Evolutionary conservation across 2,888 invertebrate species (phyloP), one percentile per base, ranked within the genome.

Genomic region (Amblyteles armatorius): DNA sequence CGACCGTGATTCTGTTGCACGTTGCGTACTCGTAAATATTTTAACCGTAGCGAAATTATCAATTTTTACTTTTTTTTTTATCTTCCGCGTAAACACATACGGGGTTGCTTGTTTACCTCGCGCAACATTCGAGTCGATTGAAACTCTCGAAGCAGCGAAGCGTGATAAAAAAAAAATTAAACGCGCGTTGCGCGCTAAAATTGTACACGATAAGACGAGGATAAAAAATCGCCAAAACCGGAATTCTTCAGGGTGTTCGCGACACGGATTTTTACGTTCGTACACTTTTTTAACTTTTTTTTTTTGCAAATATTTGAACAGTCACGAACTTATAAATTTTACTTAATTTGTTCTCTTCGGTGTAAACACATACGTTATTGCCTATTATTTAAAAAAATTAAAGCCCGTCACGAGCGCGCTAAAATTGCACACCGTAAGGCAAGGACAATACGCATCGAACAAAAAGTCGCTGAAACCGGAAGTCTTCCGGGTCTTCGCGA

Each of bases 91-190:
- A 4, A 22, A 19, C 94, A 96, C 1, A 97, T 92, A n/a, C 96
- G 94, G 77, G 96, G 95, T 86, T 96, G 36, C 36, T 36, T 96
- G 36, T 97, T 95, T 91, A 97, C 96, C 9, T 19, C 22, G 55
- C 22, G 19, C 22, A 55, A 55, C 9, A 55, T 22, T 55, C 55
- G 55, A 3, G 3, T 55, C 22, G 11, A 9, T 9, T 19, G 7
- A 55, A 55, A 22, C 3, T 22, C 11, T 1, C 19, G 9, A 1
- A 9, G 9, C 22, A 0, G 9, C 1, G 7, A 7, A 55, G 2
- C 19, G 55, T 55, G 9, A 55, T 22, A 0, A 6, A 52, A 19
- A 52, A 19, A 52, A 57, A 65, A 77, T 48, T 11, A 67, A 29
- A 33, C 4, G 48, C 16, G 13, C n/a, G 63, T n/a, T 16, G 7